Base-by-base conservation (phyloP, 1,140 invertebrate genomes). In the Neoseiulus cucumeris region DNA sequence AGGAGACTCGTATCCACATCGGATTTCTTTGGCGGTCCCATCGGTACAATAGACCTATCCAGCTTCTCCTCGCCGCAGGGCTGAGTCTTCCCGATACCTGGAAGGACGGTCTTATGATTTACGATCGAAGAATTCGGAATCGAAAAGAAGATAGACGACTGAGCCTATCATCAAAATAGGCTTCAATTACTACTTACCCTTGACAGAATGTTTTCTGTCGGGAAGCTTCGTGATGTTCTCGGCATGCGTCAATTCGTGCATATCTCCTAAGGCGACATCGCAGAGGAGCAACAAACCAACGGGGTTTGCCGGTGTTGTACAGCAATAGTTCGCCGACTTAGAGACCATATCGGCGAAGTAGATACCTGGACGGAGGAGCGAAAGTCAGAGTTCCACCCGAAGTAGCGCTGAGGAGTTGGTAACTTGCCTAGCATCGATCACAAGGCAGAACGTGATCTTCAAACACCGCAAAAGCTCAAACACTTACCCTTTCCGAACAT, bases 331-430 rank as follows among this genome's bases (percentile, higher is more conserved):
- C 0, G 94, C 94, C 1, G 92, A 96, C 76, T 98, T 98, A 0
- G 91, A 92, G 0, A 97, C 91, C 91, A 97, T 96, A 75, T 98
- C 94, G 2, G 94, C 93, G 78, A 98, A 97, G 76, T 98, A 98
- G 45, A 84, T 82, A 73, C 87, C 33, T 39, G 33, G 4, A 39
- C 33, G 33, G 9, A 39, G 4, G 4, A 39, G 4, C 4, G 33
- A 6, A 9, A 39, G 9, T 39, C n/a, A n/a, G n/a, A n/a, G n/a
- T n/a, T n/a, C n/a, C n/a, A n/a, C n/a, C n/a, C n/a, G n/a, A n/a
- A n/a, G n/a, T n/a, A n/a, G n/a, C n/a, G n/a, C n/a, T n/a, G n/a
- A n/a, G n/a, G n/a, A n/a, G n/a, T n/a, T n/a, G n/a, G n/a, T n/a
- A n/a, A n/a, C n/a, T n/a, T n/a, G n/a, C n/a, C n/a, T 39, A 39